Evolutionary conservation across 2,888 invertebrate genomes (phyloP).

Genomic region (Acrobasis suavella): DNA sequence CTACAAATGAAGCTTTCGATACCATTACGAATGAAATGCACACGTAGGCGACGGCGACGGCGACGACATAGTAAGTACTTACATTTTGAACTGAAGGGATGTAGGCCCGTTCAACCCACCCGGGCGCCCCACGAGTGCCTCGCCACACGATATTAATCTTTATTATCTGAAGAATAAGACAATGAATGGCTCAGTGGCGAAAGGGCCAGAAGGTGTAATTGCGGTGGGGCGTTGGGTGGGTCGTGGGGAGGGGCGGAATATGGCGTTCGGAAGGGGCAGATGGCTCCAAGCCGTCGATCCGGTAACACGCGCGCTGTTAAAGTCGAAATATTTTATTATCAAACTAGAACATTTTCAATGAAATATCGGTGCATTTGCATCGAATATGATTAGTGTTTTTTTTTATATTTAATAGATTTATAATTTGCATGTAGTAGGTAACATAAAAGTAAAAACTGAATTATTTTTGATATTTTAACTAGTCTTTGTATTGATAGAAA

Average conservation of each 20-base stretch:
- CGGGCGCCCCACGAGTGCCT: slow-evolving; percentile 44
- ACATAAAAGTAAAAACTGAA: too few species aligned
- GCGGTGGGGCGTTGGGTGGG: slow-evolving; percentile 78
- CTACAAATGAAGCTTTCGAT: too few species aligned
- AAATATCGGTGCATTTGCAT: too few species aligned
- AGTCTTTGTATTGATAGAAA: too few species aligned
- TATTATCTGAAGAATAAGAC: slow-evolving; percentile 64
- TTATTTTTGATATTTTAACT: too few species aligned
- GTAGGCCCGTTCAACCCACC: slow-evolving; percentile 58
- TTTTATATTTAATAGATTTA: too few species aligned
- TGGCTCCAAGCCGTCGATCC: slow-evolving; percentile 57
- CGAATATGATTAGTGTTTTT: too few species aligned
- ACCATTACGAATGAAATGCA: too few species aligned
- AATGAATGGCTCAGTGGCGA: slow-evolving; percentile 59
- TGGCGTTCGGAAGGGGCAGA: slow-evolving; percentile 76
- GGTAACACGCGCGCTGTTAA: slow-evolving; percentile 38
- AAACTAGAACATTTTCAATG: neutral
- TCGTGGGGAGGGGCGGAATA: slow-evolving; percentile 74
- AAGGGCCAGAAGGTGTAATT: slow-evolving; percentile 62
- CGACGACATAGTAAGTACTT: slow-evolving; percentile 72
- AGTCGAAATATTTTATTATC: neutral
- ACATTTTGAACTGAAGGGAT: slow-evolving; percentile 64
- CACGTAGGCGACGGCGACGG: slow-evolving; percentile 64
- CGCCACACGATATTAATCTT: slow-evolving; percentile 68
- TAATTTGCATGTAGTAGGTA: too few species aligned